phyloP scores from a whole-genome alignment of 92 coral and sea anemone species.

The Porites rus region DNA sequence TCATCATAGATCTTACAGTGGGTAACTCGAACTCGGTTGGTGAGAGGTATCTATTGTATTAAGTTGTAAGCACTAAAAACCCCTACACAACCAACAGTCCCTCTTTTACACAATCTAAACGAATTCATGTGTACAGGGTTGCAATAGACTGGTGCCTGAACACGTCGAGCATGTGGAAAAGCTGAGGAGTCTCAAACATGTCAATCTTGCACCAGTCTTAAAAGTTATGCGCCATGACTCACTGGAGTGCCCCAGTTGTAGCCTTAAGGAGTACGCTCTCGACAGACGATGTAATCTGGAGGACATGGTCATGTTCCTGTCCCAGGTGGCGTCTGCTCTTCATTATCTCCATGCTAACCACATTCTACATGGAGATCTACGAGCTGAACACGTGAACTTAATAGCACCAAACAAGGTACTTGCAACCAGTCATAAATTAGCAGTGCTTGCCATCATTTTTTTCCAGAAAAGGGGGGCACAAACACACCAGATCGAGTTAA shows the following conservation, averaged over 20 bases:
- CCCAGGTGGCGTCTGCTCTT: slow-evolving; percentile 57
- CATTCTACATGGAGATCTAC: slow-evolving; percentile 58
- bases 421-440: too few species aligned
- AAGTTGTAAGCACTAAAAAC: too few species aligned
- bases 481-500: background rate
- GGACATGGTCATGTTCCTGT: slow-evolving; percentile 37
- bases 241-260: slow-evolving; percentile 1
- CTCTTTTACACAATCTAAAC: too few species aligned
- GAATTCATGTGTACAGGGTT: too few species aligned
- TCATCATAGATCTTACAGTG: too few species aligned
- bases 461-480: background rate
- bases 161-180: slow-evolving; percentile 8
- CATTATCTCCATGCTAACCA: slow-evolving; percentile 50
- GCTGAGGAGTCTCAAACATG: slow-evolving; percentile 3
- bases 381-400: slow-evolving; percentile 47
- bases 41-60: too few species aligned
- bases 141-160: background rate
- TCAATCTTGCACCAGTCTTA: background rate
- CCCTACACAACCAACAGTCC: too few species aligned
- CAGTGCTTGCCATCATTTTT: background rate
- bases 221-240: background rate
- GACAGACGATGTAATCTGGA: slow-evolving; percentile 23
- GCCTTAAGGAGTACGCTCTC: slow-evolving; percentile 47
- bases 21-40: too few species aligned
- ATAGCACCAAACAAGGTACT: slow-evolving; percentile 20